A percentile compares a stretch with the other conserved stretches of the same genome.
These are phyloP conservation scores for Esox lucius DNA, from an alignment of 2,797 vertebrate species.

Conservation along the genomic window DNA sequence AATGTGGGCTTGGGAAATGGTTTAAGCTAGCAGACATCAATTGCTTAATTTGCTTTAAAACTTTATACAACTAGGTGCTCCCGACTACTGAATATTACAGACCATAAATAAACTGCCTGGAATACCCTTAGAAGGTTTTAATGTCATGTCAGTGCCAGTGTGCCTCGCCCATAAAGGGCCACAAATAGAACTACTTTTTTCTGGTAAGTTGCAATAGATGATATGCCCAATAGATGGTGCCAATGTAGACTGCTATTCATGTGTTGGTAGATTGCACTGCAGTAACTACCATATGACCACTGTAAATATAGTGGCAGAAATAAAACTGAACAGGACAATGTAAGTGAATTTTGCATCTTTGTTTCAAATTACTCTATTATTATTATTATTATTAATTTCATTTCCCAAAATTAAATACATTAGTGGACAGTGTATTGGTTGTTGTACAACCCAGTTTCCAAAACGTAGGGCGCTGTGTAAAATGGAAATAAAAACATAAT, in stretches of 20 bases:
- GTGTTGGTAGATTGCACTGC: neutral
- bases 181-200: neutral
- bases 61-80: too few relatives aligned
- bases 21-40: too few relatives aligned
- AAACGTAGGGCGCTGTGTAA: too few relatives aligned
- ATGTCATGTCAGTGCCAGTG: neutral
- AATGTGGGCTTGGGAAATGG: too few relatives aligned
- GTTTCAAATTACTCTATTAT: neutral
- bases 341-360: neutral
- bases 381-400: neutral
- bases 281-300: neutral
- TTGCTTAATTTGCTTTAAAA: too few relatives aligned
- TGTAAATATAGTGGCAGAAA: neutral
- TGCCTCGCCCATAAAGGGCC: neutral
- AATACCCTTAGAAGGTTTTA: too few relatives aligned
- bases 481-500: too few relatives aligned
- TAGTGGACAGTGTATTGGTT: too few relatives aligned
- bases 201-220: neutral
- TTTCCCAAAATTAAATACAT: too few relatives aligned
- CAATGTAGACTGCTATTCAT: slow-evolving; percentile 20
- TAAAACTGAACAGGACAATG: neutral
- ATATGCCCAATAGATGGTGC: slow-evolving; percentile 56
- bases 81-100: too few relatives aligned
- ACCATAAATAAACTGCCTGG: too few relatives aligned
- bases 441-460: too few relatives aligned